Evolutionary conservation across 2,888 invertebrate species (phyloP).

Genomic region (Drosophila formosana): DNA sequence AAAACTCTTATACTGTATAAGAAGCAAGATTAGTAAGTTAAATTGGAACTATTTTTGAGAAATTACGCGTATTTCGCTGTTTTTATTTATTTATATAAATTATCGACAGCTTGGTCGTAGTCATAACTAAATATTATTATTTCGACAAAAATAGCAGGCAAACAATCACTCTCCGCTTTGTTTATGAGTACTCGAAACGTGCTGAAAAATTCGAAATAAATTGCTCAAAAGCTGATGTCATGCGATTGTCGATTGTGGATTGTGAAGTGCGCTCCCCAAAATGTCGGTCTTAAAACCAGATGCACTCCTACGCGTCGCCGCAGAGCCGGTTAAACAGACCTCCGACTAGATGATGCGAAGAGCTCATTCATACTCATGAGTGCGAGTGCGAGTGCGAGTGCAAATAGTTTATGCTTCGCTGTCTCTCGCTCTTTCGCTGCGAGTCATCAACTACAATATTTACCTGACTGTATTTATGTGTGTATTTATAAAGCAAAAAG

Average conservation of each 20-base stretch:
- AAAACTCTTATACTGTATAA: background rate
- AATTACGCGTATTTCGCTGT: background rate
- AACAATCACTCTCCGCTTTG: background rate
- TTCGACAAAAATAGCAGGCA: slow-evolving; percentile 23
- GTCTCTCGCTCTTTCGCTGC: slow-evolving; percentile 4
- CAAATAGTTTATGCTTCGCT: slow-evolving; percentile 34
- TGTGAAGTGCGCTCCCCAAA: slow-evolving; percentile 49
- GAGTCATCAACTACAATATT: slow-evolving; percentile 11
- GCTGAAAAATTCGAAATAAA: slow-evolving; percentile 42
- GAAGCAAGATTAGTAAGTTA: background rate
- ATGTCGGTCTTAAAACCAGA: slow-evolving; percentile 65
- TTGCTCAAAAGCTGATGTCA: slow-evolving; percentile 60
- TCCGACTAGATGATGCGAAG: slow-evolving; percentile 14
- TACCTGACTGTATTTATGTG: slow-evolving; percentile 7
- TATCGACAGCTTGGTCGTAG: background rate
- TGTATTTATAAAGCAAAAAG: background rate
- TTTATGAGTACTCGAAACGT: slow-evolving; percentile 37
- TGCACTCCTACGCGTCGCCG: slow-evolving; percentile 75
- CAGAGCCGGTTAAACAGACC: slow-evolving; percentile 61
- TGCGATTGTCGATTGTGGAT: slow-evolving; percentile 17
- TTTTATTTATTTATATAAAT: slow-evolving; percentile 4
- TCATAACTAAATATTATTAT: slow-evolving; percentile 23
- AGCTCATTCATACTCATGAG: background rate
- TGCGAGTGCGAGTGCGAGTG: slow-evolving; percentile 5
- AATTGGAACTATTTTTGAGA: background rate